These are phyloP conservation scores for Chaetophractus vellerosus DNA, from an alignment of 2,797 vertebrate genomes.

Conservation along the genomic window DNA sequence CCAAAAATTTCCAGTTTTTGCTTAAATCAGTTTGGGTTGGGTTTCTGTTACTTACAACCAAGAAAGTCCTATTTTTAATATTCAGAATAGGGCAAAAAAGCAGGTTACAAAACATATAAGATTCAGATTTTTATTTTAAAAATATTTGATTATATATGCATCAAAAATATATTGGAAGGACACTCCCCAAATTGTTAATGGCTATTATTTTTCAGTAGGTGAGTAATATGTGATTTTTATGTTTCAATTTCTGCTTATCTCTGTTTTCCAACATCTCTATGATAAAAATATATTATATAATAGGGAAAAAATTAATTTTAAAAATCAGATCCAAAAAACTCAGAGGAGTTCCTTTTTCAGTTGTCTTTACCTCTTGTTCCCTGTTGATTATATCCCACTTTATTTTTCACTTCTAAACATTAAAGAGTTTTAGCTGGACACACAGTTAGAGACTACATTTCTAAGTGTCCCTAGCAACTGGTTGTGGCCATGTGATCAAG, in stretches of 20 bases:
- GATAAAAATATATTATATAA: conserved; percentile 30
- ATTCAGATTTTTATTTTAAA: conserved; percentile 54
- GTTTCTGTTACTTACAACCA: conserved; percentile 24
- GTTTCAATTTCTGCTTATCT: conserved; percentile 45
- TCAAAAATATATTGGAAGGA: neutral
- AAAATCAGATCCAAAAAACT: conserved; percentile 22
- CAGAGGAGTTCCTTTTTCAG: neutral
- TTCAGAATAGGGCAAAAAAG: neutral
- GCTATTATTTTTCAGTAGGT: neutral
- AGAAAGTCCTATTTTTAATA: neutral
- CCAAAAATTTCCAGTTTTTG: conserved; percentile 33
- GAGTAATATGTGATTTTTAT: neutral
- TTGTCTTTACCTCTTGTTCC: neutral
- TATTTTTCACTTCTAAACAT: neutral
- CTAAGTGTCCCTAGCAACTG: neutral
- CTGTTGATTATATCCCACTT: neutral
- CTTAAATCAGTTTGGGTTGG: neutral
- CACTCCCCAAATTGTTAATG: neutral
- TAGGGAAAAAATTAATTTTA: neutral
- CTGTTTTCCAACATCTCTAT: conserved; percentile 8
- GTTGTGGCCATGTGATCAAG: neutral
- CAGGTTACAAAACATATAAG: conserved; percentile 5
- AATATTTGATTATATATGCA: neutral
- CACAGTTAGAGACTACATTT: neutral
- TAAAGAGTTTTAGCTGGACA: conserved; percentile 16